Base-by-base conservation (phyloP, 2,888 invertebrate species). In the Molanna angustata region DNA sequence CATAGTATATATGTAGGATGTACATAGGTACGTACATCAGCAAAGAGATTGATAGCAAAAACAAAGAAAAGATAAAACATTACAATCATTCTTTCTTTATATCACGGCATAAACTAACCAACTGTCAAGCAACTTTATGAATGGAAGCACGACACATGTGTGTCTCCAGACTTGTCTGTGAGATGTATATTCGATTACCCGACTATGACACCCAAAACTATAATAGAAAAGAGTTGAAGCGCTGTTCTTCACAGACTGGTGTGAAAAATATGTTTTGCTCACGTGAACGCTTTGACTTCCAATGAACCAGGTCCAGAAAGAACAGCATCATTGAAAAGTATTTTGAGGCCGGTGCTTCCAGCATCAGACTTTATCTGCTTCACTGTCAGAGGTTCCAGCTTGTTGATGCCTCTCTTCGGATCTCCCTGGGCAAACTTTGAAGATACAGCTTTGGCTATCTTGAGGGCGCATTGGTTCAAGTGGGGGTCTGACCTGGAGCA, bases 401-500 rank as follows among this genome's bases (percentile, higher is more conserved):
- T 7, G 4, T 52, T 50, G 11, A 58, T 50, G 11, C 50, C 53
- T 7, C 37, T 31, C 22, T 42, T 32, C n/a, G 27, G 16, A 44
- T 58, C 53, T 6, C 58, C 58, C 27, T 43, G 22, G 1, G 58
- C 48, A 42, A 58, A 58, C 13, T 20, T 45, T 6, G 21, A 33
- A 27, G 47, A 27, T 1, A 32, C 47, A 6, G 45, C 44, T 21
- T 41, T 53, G 4, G 53, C 58, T 7, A 42, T 14, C 16, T 18
- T 40, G 11, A 53, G 42, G 14, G 56, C 64, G 57, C 70, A 70
- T n/a, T 62, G 62, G 58, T 68, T 66, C 43, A 69, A 59, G 35
- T 68, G 61, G 2, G 68, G 66, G 49, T 68, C 68, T 2, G 62
- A 53, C 45, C 62, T 61, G 20, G 63, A 62, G 58, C 70, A 69